phyloP scores from a whole-genome alignment of 2,888 invertebrate genomes.

The Erebia palarica region DNA sequence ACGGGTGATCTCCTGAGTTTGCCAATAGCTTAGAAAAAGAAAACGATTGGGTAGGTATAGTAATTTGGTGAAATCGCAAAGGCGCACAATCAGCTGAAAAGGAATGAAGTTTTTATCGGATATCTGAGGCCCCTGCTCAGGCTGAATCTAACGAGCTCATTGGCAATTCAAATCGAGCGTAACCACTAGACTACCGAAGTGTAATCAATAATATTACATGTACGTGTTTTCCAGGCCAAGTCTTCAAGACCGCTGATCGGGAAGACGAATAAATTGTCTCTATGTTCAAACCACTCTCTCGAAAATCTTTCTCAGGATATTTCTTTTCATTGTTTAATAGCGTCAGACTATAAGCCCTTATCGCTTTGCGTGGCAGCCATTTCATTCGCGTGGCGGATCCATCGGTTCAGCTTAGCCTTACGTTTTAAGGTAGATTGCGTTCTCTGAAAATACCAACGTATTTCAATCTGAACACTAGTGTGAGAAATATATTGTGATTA shows the following conservation, averaged over 20 bases:
- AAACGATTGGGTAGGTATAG: slow-evolving; percentile 45
- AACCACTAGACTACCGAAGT: slow-evolving; percentile 69
- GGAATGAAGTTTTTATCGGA: slow-evolving; percentile 70
- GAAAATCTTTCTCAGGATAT: slow-evolving; percentile 6
- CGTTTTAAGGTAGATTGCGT: neutral
- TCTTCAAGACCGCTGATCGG: slow-evolving; percentile 49
- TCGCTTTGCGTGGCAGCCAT: too few species aligned
- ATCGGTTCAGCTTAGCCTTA: neutral
- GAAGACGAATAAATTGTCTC: slow-evolving; percentile 28
- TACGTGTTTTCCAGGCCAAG: slow-evolving; percentile 73
- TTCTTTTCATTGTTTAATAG: slow-evolving; percentile 12
- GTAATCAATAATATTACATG: slow-evolving; percentile 81
- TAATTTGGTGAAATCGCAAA: slow-evolving; percentile 56
- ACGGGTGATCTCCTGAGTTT: slow-evolving; percentile 31
- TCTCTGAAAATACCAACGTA: neutral
- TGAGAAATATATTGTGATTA: neutral
- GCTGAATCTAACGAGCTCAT: slow-evolving; percentile 78
- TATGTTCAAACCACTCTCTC: slow-evolving; percentile 29
- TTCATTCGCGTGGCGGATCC: too few species aligned
- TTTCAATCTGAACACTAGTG: neutral
- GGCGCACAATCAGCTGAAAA: slow-evolving; percentile 62
- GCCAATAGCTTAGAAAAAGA: slow-evolving; percentile 50
- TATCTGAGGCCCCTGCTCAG: slow-evolving; percentile 61
- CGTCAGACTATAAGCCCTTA: neutral
- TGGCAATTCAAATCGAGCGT: slow-evolving; percentile 78